Base-by-base conservation (phyloP, 1,140 invertebrate species). In the Epicauta chinensis region DNA sequence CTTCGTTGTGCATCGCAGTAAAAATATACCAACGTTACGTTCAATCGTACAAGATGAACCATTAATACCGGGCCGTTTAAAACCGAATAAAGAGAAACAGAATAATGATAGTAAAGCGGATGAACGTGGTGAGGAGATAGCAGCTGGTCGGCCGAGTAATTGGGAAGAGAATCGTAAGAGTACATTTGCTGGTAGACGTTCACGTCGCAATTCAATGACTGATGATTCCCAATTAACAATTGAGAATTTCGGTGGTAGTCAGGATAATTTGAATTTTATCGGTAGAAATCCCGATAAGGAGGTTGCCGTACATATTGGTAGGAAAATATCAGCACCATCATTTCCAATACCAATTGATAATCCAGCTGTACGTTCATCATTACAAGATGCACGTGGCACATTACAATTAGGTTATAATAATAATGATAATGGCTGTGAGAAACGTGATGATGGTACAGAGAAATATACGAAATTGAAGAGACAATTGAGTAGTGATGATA, bases 191-290 rank as follows among this genome's bases (percentile, higher is more conserved):
- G 90, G 87, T 39, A 77, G 90, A 37, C 78, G 90, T 17, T 92
- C 89, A 7, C 75, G 91, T 29, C 76, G 89, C 37, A 90, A 91
- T 67, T 93, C 89, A 36, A 77, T 89, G 39, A 83, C 85, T 32
- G 91, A 93, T 64, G 90, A 93, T 65, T 92, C 89, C 17, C 85
- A 92, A 70, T 71, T 94, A 53, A 93, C 90, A 0, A 86, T 93
- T 17, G 91, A 94, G 75, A 93, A 94, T 71, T 92, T 94, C 73
- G 90, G 91, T 17, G 91, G 89, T 39, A 87, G 82, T 60, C 87
- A 90, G 76, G 89, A 87, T 67, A 80, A 85, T 50, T 65, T 86
- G 37, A 81, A 82, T 69, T 81, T 81, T 61, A 74, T 80, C 34
- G 80, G 80, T 0, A 65, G 76, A 12, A 80, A 91, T 75, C 86